Percentiles rank a stretch among this genome's conserved stretches.
phyloP scores from a whole-genome alignment of 2,797 vertebrate species.

The Setipinna tenuifilis region DNA sequence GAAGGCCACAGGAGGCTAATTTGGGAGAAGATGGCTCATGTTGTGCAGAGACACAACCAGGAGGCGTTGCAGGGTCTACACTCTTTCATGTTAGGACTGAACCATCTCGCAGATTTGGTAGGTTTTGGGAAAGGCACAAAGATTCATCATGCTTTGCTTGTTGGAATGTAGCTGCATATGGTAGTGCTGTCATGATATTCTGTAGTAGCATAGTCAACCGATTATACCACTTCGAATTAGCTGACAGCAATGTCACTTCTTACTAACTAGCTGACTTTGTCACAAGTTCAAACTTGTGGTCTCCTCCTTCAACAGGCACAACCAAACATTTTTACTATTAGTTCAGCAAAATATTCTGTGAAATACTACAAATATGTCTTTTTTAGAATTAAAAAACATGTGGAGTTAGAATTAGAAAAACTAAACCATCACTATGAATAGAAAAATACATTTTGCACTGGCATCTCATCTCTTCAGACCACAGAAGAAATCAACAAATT shows the following conservation, averaged over 20 bases:
- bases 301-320: background rate
- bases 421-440: too few species aligned
- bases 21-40: conserved; percentile 72
- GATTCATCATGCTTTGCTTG: background rate
- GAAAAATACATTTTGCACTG: background rate
- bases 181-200: background rate
- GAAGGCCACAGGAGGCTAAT: conserved; percentile 60
- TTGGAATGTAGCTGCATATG: background rate
- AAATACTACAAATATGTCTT: background rate
- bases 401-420: too few species aligned
- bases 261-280: background rate
- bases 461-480: conserved; percentile 65
- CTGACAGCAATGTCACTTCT: background rate
- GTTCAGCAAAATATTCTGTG: background rate
- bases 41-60: conserved; percentile 70
- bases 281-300: background rate
- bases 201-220: too few species aligned
- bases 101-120: conserved; percentile 79
- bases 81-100: conserved; percentile 72
- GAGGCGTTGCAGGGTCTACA: conserved; percentile 64
- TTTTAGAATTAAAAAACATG: background rate
- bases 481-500: conserved; percentile 71
- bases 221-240: too few species aligned
- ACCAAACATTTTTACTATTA: background rate
- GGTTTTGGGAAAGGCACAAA: background rate